phyloP scores from a whole-genome alignment of 1,140 invertebrate species.

The Papilio polyxenes region DNA sequence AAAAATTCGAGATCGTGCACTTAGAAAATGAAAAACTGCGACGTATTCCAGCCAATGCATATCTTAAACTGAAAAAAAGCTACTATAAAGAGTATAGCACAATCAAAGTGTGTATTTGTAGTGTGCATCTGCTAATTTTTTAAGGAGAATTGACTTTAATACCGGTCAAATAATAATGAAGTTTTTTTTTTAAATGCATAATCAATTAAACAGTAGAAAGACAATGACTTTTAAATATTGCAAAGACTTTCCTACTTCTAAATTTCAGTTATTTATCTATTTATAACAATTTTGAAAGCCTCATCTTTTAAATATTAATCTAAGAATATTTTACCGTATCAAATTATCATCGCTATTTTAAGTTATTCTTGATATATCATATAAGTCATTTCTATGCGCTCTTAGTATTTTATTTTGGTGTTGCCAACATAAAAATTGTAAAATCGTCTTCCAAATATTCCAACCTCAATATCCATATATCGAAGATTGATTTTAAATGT shows the following conservation, averaged over 20 bases:
- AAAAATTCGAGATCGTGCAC: neutral
- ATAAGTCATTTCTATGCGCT: neutral
- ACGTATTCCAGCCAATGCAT: neutral
- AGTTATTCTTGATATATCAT: neutral
- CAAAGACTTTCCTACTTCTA: neutral
- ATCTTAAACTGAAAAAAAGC: neutral
- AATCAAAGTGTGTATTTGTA: too few relatives aligned
- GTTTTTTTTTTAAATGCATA: neutral
- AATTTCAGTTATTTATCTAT: neutral
- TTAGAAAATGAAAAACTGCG: neutral
- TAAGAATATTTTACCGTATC: neutral
- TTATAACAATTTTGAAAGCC: neutral
- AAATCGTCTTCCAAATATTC: neutral
- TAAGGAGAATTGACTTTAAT: too few relatives aligned
- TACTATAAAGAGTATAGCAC: neutral
- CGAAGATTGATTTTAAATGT: neutral
- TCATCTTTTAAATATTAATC: neutral
- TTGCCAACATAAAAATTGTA: neutral
- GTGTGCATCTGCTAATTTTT: too few relatives aligned
- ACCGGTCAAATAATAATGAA: neutral
- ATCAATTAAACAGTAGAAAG: neutral
- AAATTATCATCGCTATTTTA: neutral
- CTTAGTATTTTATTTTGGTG: neutral
- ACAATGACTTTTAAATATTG: neutral
- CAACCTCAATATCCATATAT: neutral